Evolutionary conservation across 2,113 vertebrate species (phyloP).

Genomic region (Cyphomyrus discorhynchus): DNA sequence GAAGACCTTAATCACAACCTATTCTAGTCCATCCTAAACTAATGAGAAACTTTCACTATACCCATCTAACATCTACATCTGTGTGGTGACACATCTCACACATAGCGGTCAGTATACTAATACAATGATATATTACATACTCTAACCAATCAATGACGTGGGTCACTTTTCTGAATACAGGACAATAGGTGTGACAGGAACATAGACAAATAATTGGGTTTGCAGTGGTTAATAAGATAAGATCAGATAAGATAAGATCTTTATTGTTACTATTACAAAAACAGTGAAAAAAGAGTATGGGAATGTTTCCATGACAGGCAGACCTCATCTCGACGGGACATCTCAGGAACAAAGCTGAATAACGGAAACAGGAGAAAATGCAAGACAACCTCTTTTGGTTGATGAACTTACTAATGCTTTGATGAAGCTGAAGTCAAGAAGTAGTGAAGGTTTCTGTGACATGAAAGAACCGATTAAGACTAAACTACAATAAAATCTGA

Average conservation of each 20-base stretch:
- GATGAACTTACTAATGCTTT: background rate
- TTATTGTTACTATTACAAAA: no score
- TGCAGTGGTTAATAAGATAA: background rate
- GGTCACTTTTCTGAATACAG: background rate
- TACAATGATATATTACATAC: background rate
- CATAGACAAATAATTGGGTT: background rate
- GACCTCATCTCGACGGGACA: background rate
- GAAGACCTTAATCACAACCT: background rate
- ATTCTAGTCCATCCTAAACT: background rate
- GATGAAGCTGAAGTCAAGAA: background rate
- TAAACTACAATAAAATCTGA: background rate
- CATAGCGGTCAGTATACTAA: background rate
- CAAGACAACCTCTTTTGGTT: background rate
- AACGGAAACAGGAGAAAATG: background rate
- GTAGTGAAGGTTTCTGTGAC: background rate
- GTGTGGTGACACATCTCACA: background rate
- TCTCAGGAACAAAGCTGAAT: background rate
- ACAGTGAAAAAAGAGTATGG: background rate
- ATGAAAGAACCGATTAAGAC: background rate
- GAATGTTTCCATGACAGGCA: background rate
- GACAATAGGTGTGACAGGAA: background rate
- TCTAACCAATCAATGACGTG: background rate
- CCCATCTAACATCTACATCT: background rate
- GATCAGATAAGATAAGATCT: no score
- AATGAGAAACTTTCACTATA: background rate